phyloP scores from a whole-genome alignment of 2,113 vertebrate species.

The Hippotragus niger region DNA sequence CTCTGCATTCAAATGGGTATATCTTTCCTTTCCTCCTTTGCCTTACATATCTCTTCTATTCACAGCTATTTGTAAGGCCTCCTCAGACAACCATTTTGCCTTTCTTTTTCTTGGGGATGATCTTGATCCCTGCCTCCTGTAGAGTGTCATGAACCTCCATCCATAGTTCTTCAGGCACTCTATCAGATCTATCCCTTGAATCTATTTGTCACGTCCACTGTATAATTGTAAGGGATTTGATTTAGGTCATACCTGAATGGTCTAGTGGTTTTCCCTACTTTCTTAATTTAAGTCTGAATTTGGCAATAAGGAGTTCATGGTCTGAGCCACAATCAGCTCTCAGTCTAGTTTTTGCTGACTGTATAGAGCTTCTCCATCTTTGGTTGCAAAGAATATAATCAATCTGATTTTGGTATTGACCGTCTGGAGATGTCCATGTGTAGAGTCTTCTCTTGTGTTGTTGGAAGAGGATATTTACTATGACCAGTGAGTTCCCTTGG shows the following conservation, averaged over 20 bases:
- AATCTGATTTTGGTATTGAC: background rate
- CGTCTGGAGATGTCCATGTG: background rate
- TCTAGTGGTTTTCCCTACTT: background rate
- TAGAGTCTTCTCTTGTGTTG: background rate
- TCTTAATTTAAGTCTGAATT: background rate
- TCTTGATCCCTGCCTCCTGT: background rate
- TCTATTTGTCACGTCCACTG: background rate
- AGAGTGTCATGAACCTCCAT: background rate
- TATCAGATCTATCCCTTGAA: background rate
- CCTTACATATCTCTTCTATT: background rate
- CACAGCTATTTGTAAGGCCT: background rate
- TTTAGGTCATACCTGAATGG: background rate
- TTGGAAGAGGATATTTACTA: background rate
- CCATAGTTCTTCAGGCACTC: background rate
- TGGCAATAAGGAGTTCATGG: background rate
- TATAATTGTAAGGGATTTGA: background rate
- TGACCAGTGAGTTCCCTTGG: background rate
- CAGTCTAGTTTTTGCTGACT: background rate
- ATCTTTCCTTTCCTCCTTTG: background rate
- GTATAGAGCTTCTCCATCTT: background rate
- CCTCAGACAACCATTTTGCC: background rate
- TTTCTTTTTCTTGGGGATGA: background rate
- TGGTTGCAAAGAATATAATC: background rate
- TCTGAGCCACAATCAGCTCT: background rate
- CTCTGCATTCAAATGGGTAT: background rate